Evolutionary conservation across 2,888 invertebrate genomes (phyloP).

Genomic region (Drosophila aldrichi): DNA sequence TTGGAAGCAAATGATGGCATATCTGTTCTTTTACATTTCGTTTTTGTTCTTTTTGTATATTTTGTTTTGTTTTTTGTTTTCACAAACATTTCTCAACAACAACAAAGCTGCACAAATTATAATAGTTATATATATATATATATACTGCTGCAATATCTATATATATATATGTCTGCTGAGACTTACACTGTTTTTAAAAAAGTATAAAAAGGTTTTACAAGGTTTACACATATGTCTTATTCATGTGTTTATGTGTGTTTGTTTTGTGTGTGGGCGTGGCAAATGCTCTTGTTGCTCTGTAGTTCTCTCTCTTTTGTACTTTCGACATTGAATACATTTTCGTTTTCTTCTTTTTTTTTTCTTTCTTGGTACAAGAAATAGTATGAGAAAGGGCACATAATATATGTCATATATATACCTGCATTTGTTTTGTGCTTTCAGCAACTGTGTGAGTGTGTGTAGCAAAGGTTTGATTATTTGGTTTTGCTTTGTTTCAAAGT

Average conservation of each 20-base stretch:
- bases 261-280: constrained; percentile 33
- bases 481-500: constrained; percentile 59
- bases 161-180: constrained; percentile 56
- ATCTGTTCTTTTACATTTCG: constrained; percentile 56
- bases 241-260: constrained; percentile 15
- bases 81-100: constrained; percentile 44
- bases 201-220: constrained; percentile 41
- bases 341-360: constrained; percentile 56
- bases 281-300: constrained; percentile 57
- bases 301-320: constrained; percentile 50
- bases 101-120: constrained; percentile 47
- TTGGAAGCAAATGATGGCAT: constrained; percentile 77
- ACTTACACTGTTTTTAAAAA: constrained; percentile 40
- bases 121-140: constrained; percentile 20
- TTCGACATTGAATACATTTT: constrained; percentile 57
- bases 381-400: constrained; percentile 32
- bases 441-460: constrained; percentile 43
- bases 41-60: constrained; percentile 29
- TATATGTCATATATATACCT: constrained; percentile 30
- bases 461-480: constrained; percentile 46
- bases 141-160: background rate
- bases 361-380: constrained; percentile 45
- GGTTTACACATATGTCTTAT: constrained; percentile 24
- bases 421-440: constrained; percentile 66
- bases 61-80: constrained; percentile 25